Conservation (phyloP, 2,888 invertebrate genomes). For the Empis stercorea region DNA sequence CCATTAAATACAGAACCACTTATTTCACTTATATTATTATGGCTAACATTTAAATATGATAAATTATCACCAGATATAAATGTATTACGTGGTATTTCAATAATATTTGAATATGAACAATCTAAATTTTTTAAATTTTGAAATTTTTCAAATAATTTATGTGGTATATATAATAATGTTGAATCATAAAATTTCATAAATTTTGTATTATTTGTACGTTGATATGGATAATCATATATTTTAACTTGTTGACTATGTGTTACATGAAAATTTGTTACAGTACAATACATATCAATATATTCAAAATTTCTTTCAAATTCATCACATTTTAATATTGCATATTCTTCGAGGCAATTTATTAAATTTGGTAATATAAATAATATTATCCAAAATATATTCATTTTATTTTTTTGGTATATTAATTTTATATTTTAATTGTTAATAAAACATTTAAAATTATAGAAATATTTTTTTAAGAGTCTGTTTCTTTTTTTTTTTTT, state of each 20-base stretch:
- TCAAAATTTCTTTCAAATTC: slow-evolving; percentile 31
- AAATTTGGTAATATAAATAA: slow-evolving; percentile 20
- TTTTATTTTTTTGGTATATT: slow-evolving; percentile 1
- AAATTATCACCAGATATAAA: slow-evolving; percentile 29
- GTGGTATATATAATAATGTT: slow-evolving; percentile 28
- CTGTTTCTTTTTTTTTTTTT: too few relatives aligned
- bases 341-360: slow-evolving; percentile 26
- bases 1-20: slow-evolving; percentile 31
- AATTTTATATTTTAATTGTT: too few relatives aligned
- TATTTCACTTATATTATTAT: slow-evolving; percentile 29
- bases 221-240: slow-evolving; percentile 20
- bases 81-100: slow-evolving; percentile 30
- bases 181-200: slow-evolving; percentile 36
- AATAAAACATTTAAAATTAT: too few relatives aligned
- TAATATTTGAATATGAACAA: slow-evolving; percentile 28
- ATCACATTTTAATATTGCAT: slow-evolving; percentile 32
- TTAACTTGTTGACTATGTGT: slow-evolving; percentile 31
- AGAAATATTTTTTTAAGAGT: too few relatives aligned
- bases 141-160: slow-evolving; percentile 30
- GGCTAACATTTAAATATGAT: slow-evolving; percentile 26
- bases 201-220: slow-evolving; percentile 25
- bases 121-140: slow-evolving; percentile 28
- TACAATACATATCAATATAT: slow-evolving; percentile 25
- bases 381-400: not conserved
- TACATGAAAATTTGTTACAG: slow-evolving; percentile 30